Base-by-base conservation (phyloP, 2,797 vertebrate genomes). In the Halcyon chelicuti region DNA sequence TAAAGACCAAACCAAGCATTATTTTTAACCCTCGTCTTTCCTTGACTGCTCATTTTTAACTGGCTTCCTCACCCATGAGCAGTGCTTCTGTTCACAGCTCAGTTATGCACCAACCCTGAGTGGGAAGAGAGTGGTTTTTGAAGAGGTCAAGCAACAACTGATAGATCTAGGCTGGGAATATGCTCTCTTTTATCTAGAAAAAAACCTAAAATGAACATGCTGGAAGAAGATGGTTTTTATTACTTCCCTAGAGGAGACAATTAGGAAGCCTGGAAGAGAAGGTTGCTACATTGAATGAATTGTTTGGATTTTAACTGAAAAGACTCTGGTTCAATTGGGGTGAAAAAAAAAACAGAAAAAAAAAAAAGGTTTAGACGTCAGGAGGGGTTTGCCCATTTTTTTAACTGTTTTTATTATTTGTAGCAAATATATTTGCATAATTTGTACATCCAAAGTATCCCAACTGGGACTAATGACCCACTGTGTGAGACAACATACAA, bases 401-500 rank as follows among this genome's bases (percentile, higher is more conserved):
- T 96, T 21, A 29, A 76, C 21, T 1, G 0, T 6, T 93, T 94
- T 94, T 75, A 60, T 67, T 74, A 91, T 58, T 68, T 54, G 49
- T 21, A 62, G 72, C n/a, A 86, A 90, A 83, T 60, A 5, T 5
- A 86, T 95, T 93, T 94, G 85, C 85, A 88, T 93, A 80, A 93
- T 90, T 74, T 80, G 12, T 58, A 67, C 29, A 92, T 71, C 19
- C 72, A 55, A 35, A 88, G 58, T 78, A 35, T 35, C 49, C 72
- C 84, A 61, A 76, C 52, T 86, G 89, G 61, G 86, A 80, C 58
- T 94, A 85, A 91, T 90, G 87, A 89, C 60, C 72, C 75, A 29
- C 81, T 90, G 57, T 78, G 65, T 94, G 61, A 89, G 58, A 82
- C 89, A 91, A 74, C 89, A 91, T 10, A 89, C 23, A 93, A 93